Evolutionary conservation across 1,140 invertebrate genomes (phyloP).

Genomic region (Bombus difficillimus): DNA sequence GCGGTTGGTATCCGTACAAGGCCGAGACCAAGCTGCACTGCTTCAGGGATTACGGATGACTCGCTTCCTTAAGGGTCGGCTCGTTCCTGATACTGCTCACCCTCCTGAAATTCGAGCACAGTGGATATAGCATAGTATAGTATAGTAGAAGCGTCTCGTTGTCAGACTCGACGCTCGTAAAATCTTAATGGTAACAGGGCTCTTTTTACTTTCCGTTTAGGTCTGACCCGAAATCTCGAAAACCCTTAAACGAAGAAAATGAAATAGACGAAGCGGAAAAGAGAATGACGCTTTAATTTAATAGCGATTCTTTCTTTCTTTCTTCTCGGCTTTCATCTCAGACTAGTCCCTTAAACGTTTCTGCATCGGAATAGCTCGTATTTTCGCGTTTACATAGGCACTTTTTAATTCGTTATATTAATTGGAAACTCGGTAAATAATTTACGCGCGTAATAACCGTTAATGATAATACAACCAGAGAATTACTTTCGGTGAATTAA

Average conservation of each 20-base stretch:
- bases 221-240: background rate
- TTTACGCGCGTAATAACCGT: background rate
- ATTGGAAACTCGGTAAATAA: background rate
- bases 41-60: constrained; percentile 52
- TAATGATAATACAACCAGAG: background rate
- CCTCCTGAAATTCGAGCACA: constrained; percentile 61
- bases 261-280: background rate
- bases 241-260: background rate
- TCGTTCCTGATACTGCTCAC: background rate
- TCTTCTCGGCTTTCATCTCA: background rate
- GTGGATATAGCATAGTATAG: constrained; percentile 46
- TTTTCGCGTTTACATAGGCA: background rate
- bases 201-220: constrained; percentile 16
- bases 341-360: background rate
- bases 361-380: background rate
- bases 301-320: background rate
- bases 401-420: background rate
- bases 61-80: constrained; percentile 56
- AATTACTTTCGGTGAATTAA: background rate
- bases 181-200: constrained; percentile 48
- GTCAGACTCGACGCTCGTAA: constrained; percentile 34
- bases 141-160: background rate
- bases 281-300: constrained; percentile 2
- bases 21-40: constrained; percentile 19
- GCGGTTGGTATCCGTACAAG: constrained; percentile 33